Conservation (phyloP, 2,888 invertebrate species). For the Lingula anatina region DNA sequence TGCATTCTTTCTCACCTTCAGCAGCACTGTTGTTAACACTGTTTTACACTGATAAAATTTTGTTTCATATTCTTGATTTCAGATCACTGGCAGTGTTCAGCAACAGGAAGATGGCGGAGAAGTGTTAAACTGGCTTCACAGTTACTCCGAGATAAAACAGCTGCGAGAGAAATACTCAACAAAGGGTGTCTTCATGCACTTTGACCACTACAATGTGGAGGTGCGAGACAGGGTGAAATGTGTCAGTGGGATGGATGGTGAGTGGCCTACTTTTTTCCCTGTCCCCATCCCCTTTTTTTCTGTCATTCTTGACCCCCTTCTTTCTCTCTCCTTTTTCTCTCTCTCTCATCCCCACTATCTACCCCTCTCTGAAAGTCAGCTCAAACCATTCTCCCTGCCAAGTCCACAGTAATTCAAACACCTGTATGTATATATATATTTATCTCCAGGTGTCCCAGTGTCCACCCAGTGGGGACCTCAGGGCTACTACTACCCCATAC, state of each 20-base stretch:
- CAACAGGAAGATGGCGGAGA: constrained; percentile 60
- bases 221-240: constrained; percentile 92
- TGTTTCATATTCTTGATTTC: too few species aligned
- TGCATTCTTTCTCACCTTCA: too few species aligned
- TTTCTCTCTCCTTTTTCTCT: not conserved
- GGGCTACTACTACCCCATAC: constrained; percentile 96
- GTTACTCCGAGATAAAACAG: constrained; percentile 83
- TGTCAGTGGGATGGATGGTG: constrained; percentile 84
- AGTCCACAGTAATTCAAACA: too few species aligned
- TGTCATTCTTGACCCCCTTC: too few species aligned
- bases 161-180: constrained; percentile 86
- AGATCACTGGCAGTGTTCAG: too few species aligned
- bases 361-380: not conserved
- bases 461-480: constrained; percentile 75
- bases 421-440: not conserved
- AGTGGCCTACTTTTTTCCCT: too few species aligned
- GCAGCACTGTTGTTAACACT: too few species aligned
- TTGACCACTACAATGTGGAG: constrained; percentile 97
- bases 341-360: not conserved
- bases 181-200: constrained; percentile 87
- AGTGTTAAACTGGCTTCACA: constrained; percentile 91
- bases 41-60: too few species aligned
- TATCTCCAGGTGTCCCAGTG: constrained; percentile 48
- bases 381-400: not conserved
- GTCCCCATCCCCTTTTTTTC: too few species aligned